These are phyloP conservation scores for Xestoiulus laeticollis DNA, from an alignment of 2,888 invertebrate species.

Conservation along the genomic window DNA sequence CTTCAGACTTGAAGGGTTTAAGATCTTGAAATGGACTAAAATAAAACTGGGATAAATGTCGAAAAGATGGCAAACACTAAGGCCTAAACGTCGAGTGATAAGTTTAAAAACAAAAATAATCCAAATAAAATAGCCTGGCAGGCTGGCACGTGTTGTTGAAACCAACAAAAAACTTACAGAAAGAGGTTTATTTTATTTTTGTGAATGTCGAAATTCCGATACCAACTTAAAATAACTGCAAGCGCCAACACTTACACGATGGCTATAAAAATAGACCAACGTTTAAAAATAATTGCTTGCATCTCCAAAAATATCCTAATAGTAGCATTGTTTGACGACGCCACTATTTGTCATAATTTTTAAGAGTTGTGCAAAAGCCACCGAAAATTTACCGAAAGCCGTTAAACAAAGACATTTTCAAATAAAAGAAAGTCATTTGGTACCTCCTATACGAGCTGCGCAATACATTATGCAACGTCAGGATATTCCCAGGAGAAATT, in stretches of 20 bases:
- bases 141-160: background rate
- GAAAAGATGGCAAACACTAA: background rate
- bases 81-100: background rate
- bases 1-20: background rate
- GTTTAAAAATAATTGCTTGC: background rate
- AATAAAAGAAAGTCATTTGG: background rate
- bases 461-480: conserved; percentile 2
- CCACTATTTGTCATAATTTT: background rate
- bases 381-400: background rate
- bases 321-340: background rate
- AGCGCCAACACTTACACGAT: background rate
- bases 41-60: background rate
- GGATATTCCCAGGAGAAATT: background rate
- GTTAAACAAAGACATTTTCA: background rate
- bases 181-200: background rate
- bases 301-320: background rate
- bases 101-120: background rate
- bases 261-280: background rate
- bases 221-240: background rate
- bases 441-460: background rate
- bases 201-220: background rate
- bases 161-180: background rate
- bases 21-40: background rate
- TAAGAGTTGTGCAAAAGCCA: background rate
- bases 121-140: background rate